Evolutionary conservation across 92 coral and sea anemone species (phyloP).

Genomic region (Nematostella vectensis): DNA sequence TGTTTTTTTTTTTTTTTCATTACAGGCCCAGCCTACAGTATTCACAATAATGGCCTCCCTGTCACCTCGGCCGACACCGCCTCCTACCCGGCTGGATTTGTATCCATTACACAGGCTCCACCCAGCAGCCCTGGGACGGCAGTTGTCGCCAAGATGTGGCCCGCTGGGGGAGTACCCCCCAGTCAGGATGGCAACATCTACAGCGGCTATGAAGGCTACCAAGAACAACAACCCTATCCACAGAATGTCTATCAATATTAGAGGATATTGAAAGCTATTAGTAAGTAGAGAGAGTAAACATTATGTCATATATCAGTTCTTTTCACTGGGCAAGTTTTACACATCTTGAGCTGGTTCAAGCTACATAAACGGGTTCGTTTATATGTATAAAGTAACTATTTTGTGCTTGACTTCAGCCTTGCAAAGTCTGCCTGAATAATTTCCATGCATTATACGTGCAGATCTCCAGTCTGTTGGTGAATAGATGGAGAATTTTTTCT

Average conservation of each 20-base stretch:
- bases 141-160: slow-evolving; percentile 96
- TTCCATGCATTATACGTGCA: too few species aligned
- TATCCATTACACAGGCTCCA: slow-evolving; percentile 80
- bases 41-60: slow-evolving; percentile 74
- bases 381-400: too few species aligned
- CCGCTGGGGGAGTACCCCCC: slow-evolving; percentile 73
- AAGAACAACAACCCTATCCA: slow-evolving; percentile 77
- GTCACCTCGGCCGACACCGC: slow-evolving; percentile 51
- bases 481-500: too few species aligned
- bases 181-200: slow-evolving; percentile 83
- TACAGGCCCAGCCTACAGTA: slow-evolving; percentile 63
- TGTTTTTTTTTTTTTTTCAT: slow-evolving; percentile 8
- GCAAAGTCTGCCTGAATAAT: too few species aligned
- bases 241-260: slow-evolving; percentile 86
- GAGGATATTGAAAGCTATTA: slow-evolving; percentile 20
- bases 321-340: too few species aligned
- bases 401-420: too few species aligned
- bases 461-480: too few species aligned
- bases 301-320: too few species aligned
- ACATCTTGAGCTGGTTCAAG: too few species aligned
- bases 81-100: slow-evolving; percentile 75
- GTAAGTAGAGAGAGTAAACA: neutral
- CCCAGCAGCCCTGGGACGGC: slow-evolving; percentile 72
- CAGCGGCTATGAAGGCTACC: slow-evolving; percentile 85
- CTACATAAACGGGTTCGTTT: too few species aligned